Base-by-base conservation (phyloP, 2,113 vertebrate species). In the Hippocampus zosterae region DNA sequence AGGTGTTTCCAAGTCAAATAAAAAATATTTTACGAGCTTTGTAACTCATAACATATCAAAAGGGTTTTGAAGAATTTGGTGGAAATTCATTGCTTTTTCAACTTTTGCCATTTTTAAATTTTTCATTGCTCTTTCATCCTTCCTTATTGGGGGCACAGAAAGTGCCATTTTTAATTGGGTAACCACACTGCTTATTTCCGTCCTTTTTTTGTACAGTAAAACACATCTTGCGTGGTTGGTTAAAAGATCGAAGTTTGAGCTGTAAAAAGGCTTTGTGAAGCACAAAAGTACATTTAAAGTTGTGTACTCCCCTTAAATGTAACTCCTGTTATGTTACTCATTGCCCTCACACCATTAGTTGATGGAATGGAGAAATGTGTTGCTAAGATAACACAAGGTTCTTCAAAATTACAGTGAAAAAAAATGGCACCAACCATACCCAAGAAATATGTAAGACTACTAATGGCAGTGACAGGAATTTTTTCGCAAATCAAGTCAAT, bases 381-480 rank as follows among this genome's bases (percentile, higher is more conserved):
- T 92, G 91, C 91, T 92, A 92, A 88, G 91, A 91, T 87, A 92
- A 92, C 91, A 5, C 72, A 79, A 78, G 75, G 87, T 64, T 88
- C 80, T 84, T 87, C 71, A 85, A 85, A 87, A 33, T 18, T 46
- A 15, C 13, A 3, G 3, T 61, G 12, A 40, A 40, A 3, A 44
- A 46, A 10, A 46, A 15, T 46, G 13, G 3, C 44, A 46, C 13
- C 44, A 46, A 46, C 44, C 44, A 46, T 15, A 15, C 13, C 44
- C 44, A 46, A 46, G 3, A 6, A 46, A 16, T 33, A 33, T 33
- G 44, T 46, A 16, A 46, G 44, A 16, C 16, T 46, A 44, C 42
- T 1, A 37, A 37, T 37, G 33, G 5, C 33, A 37, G 42, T 44
- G 13, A 15, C 44, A 46, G 15, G 3, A 13, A 46, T 46, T 46